phyloP scores from a whole-genome alignment of 2,888 invertebrate genomes.

The Eutolmus rufibarbis region DNA sequence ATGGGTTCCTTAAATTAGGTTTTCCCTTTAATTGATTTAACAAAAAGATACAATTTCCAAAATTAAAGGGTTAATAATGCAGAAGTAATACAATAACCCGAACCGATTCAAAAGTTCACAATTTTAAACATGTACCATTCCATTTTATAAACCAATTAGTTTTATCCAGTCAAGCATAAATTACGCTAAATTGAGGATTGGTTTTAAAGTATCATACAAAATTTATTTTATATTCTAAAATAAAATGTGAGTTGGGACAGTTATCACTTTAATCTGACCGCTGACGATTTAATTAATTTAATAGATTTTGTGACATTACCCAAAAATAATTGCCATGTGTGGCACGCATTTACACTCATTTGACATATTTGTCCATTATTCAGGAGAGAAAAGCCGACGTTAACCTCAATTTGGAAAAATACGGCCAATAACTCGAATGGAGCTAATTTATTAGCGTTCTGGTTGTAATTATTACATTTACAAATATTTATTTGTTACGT shows the following conservation, averaged over 20 bases:
- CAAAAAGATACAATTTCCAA: too few species aligned
- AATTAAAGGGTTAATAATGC: too few species aligned
- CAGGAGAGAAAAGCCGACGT: not conserved
- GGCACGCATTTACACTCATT: not conserved
- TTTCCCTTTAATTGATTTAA: too few species aligned
- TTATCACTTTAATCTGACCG: not conserved
- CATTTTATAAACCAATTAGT: not conserved
- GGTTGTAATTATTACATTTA: conserved; percentile 11
- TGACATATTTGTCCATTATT: not conserved
- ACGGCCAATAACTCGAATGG: not conserved
- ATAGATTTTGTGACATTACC: not conserved
- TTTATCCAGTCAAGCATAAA: not conserved
- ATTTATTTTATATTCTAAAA: not conserved
- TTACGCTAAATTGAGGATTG: not conserved
- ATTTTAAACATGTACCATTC: not conserved
- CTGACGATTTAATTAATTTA: not conserved
- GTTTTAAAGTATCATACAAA: not conserved
- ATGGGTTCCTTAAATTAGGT: too few species aligned
- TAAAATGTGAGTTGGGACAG: not conserved
- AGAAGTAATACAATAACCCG: too few species aligned
- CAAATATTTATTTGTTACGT: conserved; percentile 11
- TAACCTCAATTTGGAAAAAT: not conserved
- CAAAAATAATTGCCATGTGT: not conserved
- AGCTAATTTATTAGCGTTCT: not conserved
- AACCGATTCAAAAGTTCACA: not conserved